Evolutionary conservation across 1,140 invertebrate species (phyloP), one percentile per base, ranked within the genome.

Genomic region (Leptoteleia sp.): DNA sequence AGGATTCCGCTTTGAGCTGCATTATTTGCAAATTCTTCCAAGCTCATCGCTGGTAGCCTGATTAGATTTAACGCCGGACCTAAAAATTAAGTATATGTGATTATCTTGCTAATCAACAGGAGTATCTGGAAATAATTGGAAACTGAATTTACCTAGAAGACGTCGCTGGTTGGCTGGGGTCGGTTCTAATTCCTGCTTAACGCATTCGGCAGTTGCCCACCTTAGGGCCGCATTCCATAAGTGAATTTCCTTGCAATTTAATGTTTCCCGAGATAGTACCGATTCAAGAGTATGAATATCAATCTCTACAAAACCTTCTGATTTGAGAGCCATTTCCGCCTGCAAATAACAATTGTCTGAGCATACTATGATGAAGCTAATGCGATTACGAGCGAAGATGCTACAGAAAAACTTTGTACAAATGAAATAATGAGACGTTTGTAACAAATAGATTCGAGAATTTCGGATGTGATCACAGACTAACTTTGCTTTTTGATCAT

Each of bases 221-320:
- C 93, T 93, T 25, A 97, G 89, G n/a, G 96, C 95, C 31, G 96
- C 96, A 85, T 96, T 94, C 89, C 97, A 96, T 37, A 98, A 88
- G 85, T 95, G 93, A 79, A 95, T 95, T 91, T 97, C 96, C 87
- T 96, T 96, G 87, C 95, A 97, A 87, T 97, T 97, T 25, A 97
- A 90, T 3, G 96, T 97, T 90, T 98, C 96, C 68, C 96, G 91
- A 42, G 93, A 94, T 68, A 98, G 90, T 76, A 97, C 96, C 29
- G 94, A 95, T 86, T 96, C 94, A 54, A 98, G 91, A 1, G 96
- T 97, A 59, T 95, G 93, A 79, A 95, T 93, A 89, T 97, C 96
- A 83, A 98, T 97, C 84, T 97, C 96, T 65, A 95, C 93, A 91
- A 97, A 97, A 68, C 96, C 96, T 84, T 97, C 96, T n/a, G 96